phyloP scores from a whole-genome alignment of 2,888 invertebrate species.

The Spatulosminthurus flaviceps region DNA sequence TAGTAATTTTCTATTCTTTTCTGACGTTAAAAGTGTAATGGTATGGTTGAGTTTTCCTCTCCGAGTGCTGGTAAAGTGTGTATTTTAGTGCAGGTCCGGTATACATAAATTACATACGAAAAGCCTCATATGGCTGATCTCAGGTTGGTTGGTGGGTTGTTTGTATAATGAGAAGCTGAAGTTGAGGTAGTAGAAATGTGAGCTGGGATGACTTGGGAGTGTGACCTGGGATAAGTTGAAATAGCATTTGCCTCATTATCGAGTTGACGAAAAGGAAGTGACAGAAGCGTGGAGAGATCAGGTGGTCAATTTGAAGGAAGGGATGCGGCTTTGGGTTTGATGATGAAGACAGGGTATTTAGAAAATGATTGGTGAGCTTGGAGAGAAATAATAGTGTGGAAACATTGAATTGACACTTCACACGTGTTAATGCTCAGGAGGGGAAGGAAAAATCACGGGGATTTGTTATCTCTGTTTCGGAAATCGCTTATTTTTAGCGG shows the following conservation, averaged over 20 bases:
- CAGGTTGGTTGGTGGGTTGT: too few relatives aligned
- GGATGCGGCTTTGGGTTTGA: conserved; percentile 11
- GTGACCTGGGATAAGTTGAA: not conserved
- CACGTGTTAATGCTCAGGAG: conserved; percentile 30
- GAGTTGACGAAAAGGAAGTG: conserved; percentile 18
- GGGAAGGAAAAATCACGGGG: conserved; percentile 24
- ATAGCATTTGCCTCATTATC: conserved; percentile 1
- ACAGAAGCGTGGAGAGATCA: conserved; percentile 14
- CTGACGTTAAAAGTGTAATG: too few relatives aligned
- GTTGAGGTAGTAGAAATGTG: not conserved
- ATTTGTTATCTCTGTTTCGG: conserved; percentile 39
- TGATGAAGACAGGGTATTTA: not conserved
- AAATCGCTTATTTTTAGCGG: conserved; percentile 39
- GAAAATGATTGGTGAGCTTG: conserved; percentile 27
- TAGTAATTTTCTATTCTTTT: too few relatives aligned
- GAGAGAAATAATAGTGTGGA: conserved; percentile 35
- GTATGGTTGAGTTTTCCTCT: too few relatives aligned
- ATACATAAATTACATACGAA: too few relatives aligned
- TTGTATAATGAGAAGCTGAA: not conserved
- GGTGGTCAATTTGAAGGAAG: conserved; percentile 9
- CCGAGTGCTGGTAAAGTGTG: too few relatives aligned
- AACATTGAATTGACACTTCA: conserved; percentile 36
- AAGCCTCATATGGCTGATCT: too few relatives aligned
- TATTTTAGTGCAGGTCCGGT: too few relatives aligned
- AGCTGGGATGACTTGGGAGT: not conserved